Conservation (phyloP, 1,140 invertebrate species). For the Ceratina calcarata region DNA sequence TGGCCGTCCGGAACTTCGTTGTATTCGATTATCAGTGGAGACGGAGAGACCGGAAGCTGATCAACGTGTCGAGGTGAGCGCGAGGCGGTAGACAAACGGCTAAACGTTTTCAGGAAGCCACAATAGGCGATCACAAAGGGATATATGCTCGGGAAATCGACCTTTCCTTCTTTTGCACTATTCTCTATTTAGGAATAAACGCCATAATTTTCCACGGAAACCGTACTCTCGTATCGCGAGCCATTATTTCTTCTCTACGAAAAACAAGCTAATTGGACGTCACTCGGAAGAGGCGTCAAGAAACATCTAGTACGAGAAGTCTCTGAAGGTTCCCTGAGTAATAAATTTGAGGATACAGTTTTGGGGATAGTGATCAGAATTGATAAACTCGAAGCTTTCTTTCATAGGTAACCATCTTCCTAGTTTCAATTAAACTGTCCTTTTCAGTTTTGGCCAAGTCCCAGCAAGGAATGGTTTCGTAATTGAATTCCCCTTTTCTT, state of each 20-base stretch:
- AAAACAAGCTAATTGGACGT: conserved; percentile 35
- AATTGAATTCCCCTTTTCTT: too few relatives aligned
- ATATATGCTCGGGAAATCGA: conserved; percentile 32
- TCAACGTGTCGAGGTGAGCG: conserved; percentile 43
- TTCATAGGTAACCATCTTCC: too few relatives aligned
- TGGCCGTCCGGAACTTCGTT: background rate
- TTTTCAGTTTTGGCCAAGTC: too few relatives aligned
- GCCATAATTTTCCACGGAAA: conserved; percentile 54
- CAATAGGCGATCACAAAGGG: conserved; percentile 58
- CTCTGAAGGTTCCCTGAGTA: background rate
- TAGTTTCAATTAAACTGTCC: too few relatives aligned
- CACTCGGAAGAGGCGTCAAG: background rate
- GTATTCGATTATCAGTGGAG: conserved; percentile 41
- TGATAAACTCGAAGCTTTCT: too few relatives aligned
- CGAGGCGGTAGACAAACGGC: conserved; percentile 10
- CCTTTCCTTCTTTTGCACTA: background rate
- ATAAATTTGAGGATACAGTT: background rate
- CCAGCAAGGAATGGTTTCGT: too few relatives aligned
- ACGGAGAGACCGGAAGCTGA: conserved; percentile 39
- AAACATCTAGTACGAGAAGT: background rate
- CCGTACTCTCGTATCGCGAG: background rate
- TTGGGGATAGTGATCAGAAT: background rate
- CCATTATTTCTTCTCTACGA: conserved; percentile 14
- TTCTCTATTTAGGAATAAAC: conserved; percentile 3
- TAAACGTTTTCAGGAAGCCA: conserved; percentile 43